phyloP scores from a whole-genome alignment of 2,888 invertebrate species.

The Rhagium mordax region DNA sequence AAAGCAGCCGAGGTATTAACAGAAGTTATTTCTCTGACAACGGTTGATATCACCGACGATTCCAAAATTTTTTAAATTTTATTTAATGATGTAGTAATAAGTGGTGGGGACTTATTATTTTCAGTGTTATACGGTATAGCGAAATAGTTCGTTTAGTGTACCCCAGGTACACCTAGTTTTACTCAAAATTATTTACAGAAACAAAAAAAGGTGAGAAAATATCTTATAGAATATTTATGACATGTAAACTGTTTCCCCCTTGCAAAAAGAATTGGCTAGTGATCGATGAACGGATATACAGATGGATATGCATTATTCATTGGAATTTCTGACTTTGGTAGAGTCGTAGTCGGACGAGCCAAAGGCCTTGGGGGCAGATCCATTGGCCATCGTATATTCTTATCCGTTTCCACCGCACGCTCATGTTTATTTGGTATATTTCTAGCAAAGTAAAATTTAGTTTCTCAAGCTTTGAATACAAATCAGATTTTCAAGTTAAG shows the following conservation, averaged over 20 bases:
- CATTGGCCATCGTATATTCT: conserved; percentile 56
- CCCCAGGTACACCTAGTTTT: neutral
- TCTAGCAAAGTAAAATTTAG: conserved; percentile 58
- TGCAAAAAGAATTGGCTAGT: conserved; percentile 61
- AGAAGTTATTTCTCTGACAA: too few species aligned
- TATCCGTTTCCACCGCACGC: conserved; percentile 54
- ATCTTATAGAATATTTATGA: conserved; percentile 57
- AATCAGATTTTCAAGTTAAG: conserved; percentile 57
- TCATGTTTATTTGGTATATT: conserved; percentile 62
- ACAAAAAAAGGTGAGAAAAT: conserved; percentile 39
- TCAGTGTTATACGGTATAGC: too few species aligned
- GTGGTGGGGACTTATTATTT: too few species aligned
- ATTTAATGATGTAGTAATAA: too few species aligned
- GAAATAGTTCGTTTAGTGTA: too few species aligned
- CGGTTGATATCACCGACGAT: too few species aligned
- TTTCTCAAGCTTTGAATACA: conserved; percentile 54
- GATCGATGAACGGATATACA: conserved; percentile 65
- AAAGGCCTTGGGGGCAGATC: conserved; percentile 55
- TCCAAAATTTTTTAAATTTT: too few species aligned
- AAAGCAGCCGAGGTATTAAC: too few species aligned
- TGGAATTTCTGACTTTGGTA: conserved; percentile 32
- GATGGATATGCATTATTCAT: conserved; percentile 64
- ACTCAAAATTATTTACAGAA: neutral
- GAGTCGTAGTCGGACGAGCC: conserved; percentile 42
- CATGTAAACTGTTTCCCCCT: conserved; percentile 65